These are phyloP conservation scores for Torymus texanus DNA, from an alignment of 2,888 invertebrate genomes.

Conservation along the genomic window DNA sequence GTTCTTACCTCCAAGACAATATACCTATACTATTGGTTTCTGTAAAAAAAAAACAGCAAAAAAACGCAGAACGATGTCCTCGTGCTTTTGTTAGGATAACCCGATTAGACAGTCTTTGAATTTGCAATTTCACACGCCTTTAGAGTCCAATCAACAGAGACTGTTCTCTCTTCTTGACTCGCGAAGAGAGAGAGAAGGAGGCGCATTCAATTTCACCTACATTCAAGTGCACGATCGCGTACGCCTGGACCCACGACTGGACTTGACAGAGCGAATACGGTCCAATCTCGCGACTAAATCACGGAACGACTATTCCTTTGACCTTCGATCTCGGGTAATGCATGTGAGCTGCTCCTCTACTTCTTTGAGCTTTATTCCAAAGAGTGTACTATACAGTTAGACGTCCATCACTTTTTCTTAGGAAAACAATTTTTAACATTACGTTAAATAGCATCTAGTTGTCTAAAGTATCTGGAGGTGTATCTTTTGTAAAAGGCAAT, in stretches of 20 bases:
- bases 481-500: too few relatives aligned
- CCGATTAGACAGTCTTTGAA: background rate
- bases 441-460: too few relatives aligned
- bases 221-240: background rate
- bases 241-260: background rate
- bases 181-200: background rate
- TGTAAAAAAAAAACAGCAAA: background rate
- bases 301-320: background rate
- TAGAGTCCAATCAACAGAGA: slow-evolving; percentile 38
- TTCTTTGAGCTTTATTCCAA: background rate
- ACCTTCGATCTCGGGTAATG: background rate
- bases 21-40: too few relatives aligned
- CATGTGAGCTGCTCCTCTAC: background rate
- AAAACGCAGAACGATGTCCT: background rate
- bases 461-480: too few relatives aligned
- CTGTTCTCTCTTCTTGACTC: slow-evolving; percentile 14
- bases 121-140: slow-evolving; percentile 46
- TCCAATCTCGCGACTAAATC: slow-evolving; percentile 29
- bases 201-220: slow-evolving; percentile 5
- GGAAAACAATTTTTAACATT: too few relatives aligned
- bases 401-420: too few relatives aligned
- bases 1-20: too few relatives aligned
- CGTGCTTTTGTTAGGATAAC: background rate
- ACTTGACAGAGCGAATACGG: slow-evolving; percentile 1
- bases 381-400: too few relatives aligned